Evolutionary conservation across 1,140 invertebrate species (phyloP).

Genomic region (Bombus pascuorum): DNA sequence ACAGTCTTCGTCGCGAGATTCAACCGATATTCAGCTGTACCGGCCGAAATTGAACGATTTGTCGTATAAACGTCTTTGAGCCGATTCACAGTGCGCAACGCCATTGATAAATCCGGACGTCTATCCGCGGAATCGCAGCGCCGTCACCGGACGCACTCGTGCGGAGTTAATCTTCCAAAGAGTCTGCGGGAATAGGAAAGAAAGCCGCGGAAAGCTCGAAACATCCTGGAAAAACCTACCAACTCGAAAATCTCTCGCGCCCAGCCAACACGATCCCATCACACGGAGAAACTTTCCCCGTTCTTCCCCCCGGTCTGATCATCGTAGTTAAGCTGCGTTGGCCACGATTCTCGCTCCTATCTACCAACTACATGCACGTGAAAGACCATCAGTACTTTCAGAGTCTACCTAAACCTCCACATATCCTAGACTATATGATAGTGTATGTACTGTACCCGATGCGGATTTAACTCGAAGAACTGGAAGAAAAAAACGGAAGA

Average conservation of each 20-base stretch:
- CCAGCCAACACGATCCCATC: background rate
- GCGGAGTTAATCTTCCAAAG: slow-evolving; percentile 9
- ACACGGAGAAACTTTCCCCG: background rate
- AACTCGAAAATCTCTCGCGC: background rate
- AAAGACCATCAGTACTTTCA: background rate
- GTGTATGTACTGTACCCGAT: background rate
- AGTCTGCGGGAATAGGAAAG: background rate
- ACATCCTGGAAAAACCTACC: slow-evolving; percentile 4
- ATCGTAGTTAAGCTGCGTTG: slow-evolving; percentile 10
- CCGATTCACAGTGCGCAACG: slow-evolving; percentile 4
- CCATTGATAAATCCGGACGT: slow-evolving; percentile 47
- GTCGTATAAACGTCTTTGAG: slow-evolving; percentile 52
- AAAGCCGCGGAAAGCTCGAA: slow-evolving; percentile 5
- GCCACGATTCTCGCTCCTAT: background rate
- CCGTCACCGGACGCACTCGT: background rate
- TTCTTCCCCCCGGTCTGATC: background rate
- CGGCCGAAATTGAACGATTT: slow-evolving; percentile 55
- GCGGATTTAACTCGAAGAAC: background rate
- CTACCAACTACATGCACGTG: background rate
- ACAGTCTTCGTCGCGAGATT: slow-evolving; percentile 34
- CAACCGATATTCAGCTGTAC: slow-evolving; percentile 48
- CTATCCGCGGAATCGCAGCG: background rate
- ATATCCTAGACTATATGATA: background rate
- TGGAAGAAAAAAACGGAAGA: background rate
- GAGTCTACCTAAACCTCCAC: background rate